Evolutionary conservation across 2,888 invertebrate genomes (phyloP), one percentile per base, ranked within the genome.

Genomic region (Drosophila emarginata): DNA sequence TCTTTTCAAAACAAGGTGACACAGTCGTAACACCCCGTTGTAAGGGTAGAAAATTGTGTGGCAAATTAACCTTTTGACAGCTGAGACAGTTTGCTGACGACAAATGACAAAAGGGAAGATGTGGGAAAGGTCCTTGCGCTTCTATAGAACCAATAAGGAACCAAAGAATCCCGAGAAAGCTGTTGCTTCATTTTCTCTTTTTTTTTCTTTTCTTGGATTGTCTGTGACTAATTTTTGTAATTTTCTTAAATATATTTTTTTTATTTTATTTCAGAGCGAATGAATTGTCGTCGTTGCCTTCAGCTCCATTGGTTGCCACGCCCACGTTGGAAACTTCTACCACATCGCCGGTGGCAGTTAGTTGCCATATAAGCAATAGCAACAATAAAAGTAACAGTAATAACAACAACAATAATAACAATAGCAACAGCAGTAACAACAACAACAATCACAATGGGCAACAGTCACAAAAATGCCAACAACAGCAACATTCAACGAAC

Each of bases 1-100:
- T 23, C 23, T 23, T 23, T 23, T 23, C 23, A 23, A 23, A 23
- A 23, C 23, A 26, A 5, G 26, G 0, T 26, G 1, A 26, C 5
- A 6, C 5, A 26, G 32, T 32, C 11, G 32, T 45, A 4, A 12
- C 21, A 11, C 21, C 21, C 45, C 6, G 18, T 21, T 7, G 45
- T 45, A 64, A 67, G 51, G 52, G 60, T 28, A 53, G 70, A 64
- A 75, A 77, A 86, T 87, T 87, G 77, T 89, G 80, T 80, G 76
- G 77, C 85, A 89, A 90, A 87, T 90, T 86, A 89, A 86, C 87
- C 77, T 87, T 88, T 80, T 89, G 89, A 89, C 85, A 87, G 76
- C 64, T 73, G 77, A 64, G 67, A 64, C 56, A 45, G 45, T 51
- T 28, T 23, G 50, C 36, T 74, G 73, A 79, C 72, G 76, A 79